A percentile compares a stretch with the other conserved stretches of the same genome.
Evolutionary conservation across 2,113 vertebrate genomes (phyloP).

Genomic region (Canis aureus): DNA sequence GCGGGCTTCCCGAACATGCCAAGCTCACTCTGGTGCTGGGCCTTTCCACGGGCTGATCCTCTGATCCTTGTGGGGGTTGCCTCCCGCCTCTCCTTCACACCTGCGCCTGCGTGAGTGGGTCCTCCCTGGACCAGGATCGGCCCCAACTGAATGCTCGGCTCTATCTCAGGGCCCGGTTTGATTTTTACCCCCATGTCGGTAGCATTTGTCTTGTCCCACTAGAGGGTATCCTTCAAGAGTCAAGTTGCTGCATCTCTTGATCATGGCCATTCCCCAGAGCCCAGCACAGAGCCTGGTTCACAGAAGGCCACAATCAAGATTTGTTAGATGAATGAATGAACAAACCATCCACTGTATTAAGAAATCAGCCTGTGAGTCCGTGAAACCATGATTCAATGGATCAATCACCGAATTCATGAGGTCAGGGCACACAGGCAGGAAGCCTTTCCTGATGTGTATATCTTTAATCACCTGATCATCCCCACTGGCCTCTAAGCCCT

Average conservation of each 20-base stretch:
- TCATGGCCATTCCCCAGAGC: neutral
- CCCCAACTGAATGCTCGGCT: fast-evolving
- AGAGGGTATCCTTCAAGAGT: fast-evolving
- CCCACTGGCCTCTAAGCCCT: neutral
- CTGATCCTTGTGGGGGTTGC: fast-evolving
- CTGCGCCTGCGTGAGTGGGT: fast-evolving
- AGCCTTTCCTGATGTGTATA: neutral
- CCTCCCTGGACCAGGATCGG: neutral
- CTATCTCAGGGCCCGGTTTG: neutral
- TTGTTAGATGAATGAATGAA: neutral
- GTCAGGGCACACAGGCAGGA: neutral
- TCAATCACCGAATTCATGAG: neutral
- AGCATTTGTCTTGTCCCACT: neutral
- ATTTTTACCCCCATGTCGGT: fast-evolving
- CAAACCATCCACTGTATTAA: neutral
- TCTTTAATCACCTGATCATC: neutral
- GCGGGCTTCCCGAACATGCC: fast-evolving
- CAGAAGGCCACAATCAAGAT: neutral
- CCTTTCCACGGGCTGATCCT: neutral
- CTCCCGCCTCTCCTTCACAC: too few species aligned
- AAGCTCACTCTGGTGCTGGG: fast-evolving
- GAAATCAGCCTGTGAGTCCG: neutral
- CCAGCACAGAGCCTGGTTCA: neutral
- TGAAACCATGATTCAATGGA: neutral
- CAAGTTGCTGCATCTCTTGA: neutral